phyloP scores from a whole-genome alignment of 2,113 vertebrate species.

The Sigmodon hispidus region DNA sequence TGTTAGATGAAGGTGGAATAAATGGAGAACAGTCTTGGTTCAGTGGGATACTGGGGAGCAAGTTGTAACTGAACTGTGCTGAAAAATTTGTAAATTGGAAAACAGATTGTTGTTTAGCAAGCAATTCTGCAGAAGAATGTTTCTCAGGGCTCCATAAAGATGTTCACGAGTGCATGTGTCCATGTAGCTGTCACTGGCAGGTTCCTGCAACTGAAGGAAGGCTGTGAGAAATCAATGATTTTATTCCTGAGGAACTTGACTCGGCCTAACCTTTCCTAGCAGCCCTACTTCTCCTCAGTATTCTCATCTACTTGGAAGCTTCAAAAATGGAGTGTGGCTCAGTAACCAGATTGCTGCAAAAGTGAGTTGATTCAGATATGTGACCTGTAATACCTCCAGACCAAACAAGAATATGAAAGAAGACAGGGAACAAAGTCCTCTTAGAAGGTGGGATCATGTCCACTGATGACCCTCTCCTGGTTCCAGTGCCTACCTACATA shows the following conservation, averaged over 20 bases:
- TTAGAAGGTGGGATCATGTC: not conserved
- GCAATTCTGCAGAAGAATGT: not conserved
- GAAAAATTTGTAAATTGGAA: slow-evolving; percentile 19
- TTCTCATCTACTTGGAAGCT: not conserved
- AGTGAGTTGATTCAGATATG: not conserved
- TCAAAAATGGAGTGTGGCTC: not conserved
- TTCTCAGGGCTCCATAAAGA: not conserved
- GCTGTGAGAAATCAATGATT: not conserved
- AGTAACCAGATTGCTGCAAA: not conserved
- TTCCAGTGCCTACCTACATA: not conserved
- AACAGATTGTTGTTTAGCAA: not conserved
- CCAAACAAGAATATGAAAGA: not conserved
- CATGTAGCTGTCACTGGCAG: not conserved
- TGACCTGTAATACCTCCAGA: not conserved
- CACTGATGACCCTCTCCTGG: not conserved
- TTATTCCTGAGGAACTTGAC: slow-evolving; percentile 9
- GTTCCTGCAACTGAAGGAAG: not conserved
- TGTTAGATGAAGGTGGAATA: not conserved
- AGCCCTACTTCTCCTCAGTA: not conserved
- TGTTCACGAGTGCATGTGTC: not conserved
- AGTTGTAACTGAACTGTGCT: slow-evolving; percentile 3
- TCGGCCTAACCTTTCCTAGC: not conserved
- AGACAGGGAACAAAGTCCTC: not conserved
- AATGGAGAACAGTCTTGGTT: not conserved
- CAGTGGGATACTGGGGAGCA: not conserved